phyloP scores from a whole-genome alignment of 2,113 vertebrate genomes.

The Podarcis cretensis region DNA sequence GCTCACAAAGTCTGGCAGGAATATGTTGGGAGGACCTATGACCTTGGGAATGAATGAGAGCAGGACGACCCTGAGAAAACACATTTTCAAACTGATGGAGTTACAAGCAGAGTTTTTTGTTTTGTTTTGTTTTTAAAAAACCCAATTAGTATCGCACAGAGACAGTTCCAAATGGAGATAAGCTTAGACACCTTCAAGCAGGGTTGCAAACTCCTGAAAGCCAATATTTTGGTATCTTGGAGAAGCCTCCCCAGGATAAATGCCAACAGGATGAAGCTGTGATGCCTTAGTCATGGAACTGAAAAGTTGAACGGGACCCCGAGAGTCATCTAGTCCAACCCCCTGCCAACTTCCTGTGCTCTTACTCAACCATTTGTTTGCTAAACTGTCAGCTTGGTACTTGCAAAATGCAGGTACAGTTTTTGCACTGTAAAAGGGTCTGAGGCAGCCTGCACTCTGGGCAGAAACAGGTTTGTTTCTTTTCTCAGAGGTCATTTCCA shows the following conservation, averaged over 20 bases:
- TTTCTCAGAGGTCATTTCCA: background rate
- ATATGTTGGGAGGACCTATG: background rate
- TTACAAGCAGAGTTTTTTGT: background rate
- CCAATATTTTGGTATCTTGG: background rate
- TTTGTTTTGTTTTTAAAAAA: background rate
- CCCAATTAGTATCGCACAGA: background rate
- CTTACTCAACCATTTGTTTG: background rate
- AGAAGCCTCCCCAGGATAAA: background rate
- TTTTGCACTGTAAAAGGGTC: background rate
- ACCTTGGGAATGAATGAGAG: background rate
- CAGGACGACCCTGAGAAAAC: background rate
- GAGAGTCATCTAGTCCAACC: no score
- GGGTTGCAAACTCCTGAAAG: background rate
- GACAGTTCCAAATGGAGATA: background rate
- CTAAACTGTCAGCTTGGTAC: background rate
- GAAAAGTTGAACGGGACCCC: no score
- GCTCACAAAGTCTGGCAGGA: background rate
- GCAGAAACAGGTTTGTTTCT: no score
- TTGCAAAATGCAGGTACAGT: background rate
- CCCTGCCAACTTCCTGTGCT: background rate
- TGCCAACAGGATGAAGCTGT: background rate
- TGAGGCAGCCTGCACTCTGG: background rate
- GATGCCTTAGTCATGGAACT: no score
- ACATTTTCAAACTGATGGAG: background rate
- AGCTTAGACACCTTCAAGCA: background rate